A percentile compares a stretch with the other conserved stretches of the same genome.
These are phyloP conservation scores for Eulemur albifrons DNA, from an alignment of 2,797 vertebrate genomes.

Conservation along the genomic window DNA sequence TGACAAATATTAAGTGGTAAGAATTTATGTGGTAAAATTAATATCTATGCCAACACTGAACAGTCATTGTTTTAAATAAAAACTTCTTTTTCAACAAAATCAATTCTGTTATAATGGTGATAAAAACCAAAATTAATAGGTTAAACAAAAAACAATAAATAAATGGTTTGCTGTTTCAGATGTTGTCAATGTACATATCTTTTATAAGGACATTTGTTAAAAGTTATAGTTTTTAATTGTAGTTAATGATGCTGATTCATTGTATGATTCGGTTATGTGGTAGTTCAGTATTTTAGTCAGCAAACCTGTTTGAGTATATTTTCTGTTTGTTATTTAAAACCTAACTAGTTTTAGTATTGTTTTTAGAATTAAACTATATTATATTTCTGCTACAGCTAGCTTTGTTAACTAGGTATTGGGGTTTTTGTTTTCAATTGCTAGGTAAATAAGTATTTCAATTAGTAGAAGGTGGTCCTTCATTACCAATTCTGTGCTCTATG, in stretches of 20 bases:
- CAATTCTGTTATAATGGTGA: neutral
- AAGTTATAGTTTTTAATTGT: conserved; percentile 39
- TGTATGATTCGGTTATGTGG: neutral
- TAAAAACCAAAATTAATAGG: neutral
- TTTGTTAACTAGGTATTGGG: neutral
- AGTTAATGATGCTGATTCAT: neutral
- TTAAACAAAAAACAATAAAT: neutral
- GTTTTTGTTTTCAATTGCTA: conserved; percentile 29
- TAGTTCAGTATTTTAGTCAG: neutral
- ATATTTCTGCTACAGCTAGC: neutral
- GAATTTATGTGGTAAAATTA: conserved; percentile 15
- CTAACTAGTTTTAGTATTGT: neutral
- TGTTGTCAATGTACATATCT: neutral
- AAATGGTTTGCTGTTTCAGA: conserved; percentile 14
- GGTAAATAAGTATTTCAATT: neutral
- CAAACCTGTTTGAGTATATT: neutral
- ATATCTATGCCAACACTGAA: neutral
- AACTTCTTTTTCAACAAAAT: neutral
- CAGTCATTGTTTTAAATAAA: neutral
- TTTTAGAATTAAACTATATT: neutral
- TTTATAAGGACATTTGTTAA: neutral
- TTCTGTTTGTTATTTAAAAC: neutral
- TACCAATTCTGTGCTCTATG: neutral
- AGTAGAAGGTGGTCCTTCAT: neutral
- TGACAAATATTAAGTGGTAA: neutral